phyloP scores from a whole-genome alignment of 2,888 invertebrate species.

The Anorthoa munda region DNA sequence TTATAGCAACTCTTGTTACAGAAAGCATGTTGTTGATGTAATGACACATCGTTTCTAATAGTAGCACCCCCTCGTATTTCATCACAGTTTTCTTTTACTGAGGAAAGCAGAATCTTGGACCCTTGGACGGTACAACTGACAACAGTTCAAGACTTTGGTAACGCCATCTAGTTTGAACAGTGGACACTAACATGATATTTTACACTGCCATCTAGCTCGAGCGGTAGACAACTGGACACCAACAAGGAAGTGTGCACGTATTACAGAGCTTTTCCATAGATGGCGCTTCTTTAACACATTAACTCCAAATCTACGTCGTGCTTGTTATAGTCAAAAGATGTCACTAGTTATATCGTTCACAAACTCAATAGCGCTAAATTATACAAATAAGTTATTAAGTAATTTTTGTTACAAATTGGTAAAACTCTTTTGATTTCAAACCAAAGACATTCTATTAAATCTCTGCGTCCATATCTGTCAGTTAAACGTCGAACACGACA shows the following conservation, averaged over 20 bases:
- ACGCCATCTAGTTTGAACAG: conserved; percentile 24
- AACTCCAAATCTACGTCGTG: neutral
- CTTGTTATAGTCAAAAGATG: conserved; percentile 7
- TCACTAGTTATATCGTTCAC: neutral
- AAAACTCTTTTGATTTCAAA: conserved; percentile 22
- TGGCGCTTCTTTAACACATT: conserved; percentile 2
- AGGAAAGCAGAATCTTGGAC: neutral
- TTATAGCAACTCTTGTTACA: neutral
- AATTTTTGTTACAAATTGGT: neutral
- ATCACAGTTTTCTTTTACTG: neutral
- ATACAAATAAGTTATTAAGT: neutral
- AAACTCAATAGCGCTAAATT: neutral
- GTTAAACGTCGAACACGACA: conserved; percentile 11
- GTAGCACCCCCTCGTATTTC: neutral
- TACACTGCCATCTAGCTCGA: neutral
- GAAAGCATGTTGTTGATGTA: neutral
- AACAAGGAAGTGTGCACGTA: neutral
- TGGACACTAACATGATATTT: neutral
- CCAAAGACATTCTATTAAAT: conserved; percentile 15
- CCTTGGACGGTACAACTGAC: neutral
- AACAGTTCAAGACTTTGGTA: neutral
- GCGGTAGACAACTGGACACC: neutral
- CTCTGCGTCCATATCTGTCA: neutral
- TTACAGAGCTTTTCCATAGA: neutral
- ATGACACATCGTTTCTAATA: conserved; percentile 14